These are phyloP conservation scores for Nixonia krombeini DNA, from an alignment of 1,140 invertebrate genomes.

Conservation along the genomic window DNA sequence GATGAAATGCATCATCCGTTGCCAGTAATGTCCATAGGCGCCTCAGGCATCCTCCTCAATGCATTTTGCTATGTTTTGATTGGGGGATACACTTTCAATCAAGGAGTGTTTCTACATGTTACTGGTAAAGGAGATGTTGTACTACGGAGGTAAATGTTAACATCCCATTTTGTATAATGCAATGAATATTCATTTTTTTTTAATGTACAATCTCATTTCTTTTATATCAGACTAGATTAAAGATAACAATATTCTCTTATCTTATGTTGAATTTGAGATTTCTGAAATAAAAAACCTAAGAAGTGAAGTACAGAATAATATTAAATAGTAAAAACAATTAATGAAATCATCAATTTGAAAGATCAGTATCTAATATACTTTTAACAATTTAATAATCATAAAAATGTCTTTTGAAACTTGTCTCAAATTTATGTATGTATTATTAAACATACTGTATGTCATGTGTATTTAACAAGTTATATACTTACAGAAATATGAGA, in stretches of 20 bases:
- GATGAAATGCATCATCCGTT: slow-evolving; percentile 80
- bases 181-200: too few relatives aligned
- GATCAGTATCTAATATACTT: too few relatives aligned
- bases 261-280: neutral
- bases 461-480: neutral
- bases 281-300: neutral
- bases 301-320: too few relatives aligned
- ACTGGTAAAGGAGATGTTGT: slow-evolving; percentile 78
- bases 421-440: too few relatives aligned
- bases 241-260: too few relatives aligned
- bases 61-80: slow-evolving; percentile 81
- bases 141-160: slow-evolving; percentile 67
- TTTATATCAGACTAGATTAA: neutral
- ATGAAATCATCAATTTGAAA: too few relatives aligned
- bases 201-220: too few relatives aligned
- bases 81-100: slow-evolving; percentile 85
- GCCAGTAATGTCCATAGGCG: slow-evolving; percentile 77
- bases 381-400: too few relatives aligned
- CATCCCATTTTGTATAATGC: too few relatives aligned
- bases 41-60: slow-evolving; percentile 79
- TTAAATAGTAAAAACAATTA: too few relatives aligned
- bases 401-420: too few relatives aligned
- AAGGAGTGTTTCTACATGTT: slow-evolving; percentile 80
- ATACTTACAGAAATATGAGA: slow-evolving; percentile 63
- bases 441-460: too few relatives aligned